These are phyloP conservation scores for Steinernema khuongi DNA, from an alignment of 1,140 invertebrate species.

Conservation along the genomic window DNA sequence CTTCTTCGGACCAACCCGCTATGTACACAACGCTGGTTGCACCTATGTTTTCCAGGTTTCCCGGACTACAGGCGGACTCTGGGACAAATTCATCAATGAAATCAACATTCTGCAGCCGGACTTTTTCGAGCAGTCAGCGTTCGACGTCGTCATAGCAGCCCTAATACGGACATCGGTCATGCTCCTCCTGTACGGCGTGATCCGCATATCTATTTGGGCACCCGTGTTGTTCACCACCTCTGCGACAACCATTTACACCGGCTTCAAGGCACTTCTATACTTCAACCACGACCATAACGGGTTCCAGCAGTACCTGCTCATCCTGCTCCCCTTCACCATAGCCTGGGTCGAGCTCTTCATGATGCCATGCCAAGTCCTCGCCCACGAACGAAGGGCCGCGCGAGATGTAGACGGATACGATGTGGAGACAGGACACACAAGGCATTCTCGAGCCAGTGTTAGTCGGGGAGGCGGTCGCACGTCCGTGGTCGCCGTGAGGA, in stretches of 20 bases:
- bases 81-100: constrained; percentile 28
- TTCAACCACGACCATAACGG: constrained; percentile 25
- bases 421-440: not conserved
- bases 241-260: constrained; percentile 20
- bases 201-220: constrained; percentile 22
- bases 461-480: not conserved
- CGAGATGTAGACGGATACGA: constrained; percentile 18
- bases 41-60: not conserved
- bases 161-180: constrained; percentile 22
- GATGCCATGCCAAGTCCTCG: constrained; percentile 37
- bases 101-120: constrained; percentile 28
- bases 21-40: too few species aligned
- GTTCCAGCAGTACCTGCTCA: constrained; percentile 30
- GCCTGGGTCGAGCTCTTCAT: constrained; percentile 37
- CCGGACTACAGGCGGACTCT: not conserved
- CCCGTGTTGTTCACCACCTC: constrained; percentile 34
- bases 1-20: too few species aligned
- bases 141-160: constrained; percentile 26
- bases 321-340: constrained; percentile 31
- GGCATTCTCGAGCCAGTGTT: not conserved
- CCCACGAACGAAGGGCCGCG: constrained; percentile 22
- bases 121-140: constrained; percentile 23
- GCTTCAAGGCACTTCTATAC: constrained; percentile 32
- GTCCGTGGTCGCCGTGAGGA: not conserved
- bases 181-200: constrained; percentile 32